A percentile compares a stretch with the other conserved stretches of the same genome.
These are phyloP conservation scores for Orchestia grillus DNA, from an alignment of 1,140 invertebrate genomes.

Conservation along the genomic window DNA sequence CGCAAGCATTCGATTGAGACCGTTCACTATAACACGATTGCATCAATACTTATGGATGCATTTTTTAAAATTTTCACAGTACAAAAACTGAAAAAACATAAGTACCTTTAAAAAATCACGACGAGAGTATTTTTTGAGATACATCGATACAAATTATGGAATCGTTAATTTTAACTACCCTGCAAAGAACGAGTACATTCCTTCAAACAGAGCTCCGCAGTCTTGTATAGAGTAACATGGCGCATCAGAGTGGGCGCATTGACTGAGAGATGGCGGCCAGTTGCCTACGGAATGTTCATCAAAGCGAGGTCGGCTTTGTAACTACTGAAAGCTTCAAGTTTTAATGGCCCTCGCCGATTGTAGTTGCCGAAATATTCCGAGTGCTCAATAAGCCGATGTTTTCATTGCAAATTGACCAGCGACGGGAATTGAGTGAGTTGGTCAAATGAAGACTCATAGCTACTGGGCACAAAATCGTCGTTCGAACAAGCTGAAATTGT, in stretches of 20 bases:
- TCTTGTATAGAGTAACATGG: not conserved
- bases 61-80: too few species aligned
- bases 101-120: too few species aligned
- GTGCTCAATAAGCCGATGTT: not conserved
- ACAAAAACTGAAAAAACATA: too few species aligned
- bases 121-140: too few species aligned
- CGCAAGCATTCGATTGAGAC: too few species aligned
- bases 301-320: not conserved
- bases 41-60: too few species aligned
- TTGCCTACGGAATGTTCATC: not conserved
- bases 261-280: not conserved
- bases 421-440: not conserved
- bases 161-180: too few species aligned
- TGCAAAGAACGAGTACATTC: not conserved
- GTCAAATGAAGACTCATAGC: not conserved
- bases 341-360: not conserved
- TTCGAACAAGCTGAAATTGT: not conserved
- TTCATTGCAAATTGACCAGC: not conserved
- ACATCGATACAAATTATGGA: too few species aligned
- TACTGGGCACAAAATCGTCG: not conserved
- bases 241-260: not conserved
- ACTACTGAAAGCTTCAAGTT: not conserved
- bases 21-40: too few species aligned
- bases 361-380: not conserved
- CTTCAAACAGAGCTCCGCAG: not conserved